Conservation (phyloP, 1,140 invertebrate species). For the Drosophila teissieri region DNA sequence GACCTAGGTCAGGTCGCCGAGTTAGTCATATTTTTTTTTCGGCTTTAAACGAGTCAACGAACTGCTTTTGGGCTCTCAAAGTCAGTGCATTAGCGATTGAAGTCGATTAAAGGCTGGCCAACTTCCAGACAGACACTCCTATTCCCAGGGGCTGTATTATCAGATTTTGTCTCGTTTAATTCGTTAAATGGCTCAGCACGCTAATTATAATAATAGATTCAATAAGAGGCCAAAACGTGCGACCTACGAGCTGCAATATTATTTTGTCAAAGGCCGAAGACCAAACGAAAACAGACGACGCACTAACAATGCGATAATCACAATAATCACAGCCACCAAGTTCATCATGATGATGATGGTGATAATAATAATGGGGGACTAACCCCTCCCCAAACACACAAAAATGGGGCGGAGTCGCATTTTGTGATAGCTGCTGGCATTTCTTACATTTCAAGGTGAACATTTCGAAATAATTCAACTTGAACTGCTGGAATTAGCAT, state of each 20-base stretch:
- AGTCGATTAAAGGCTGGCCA: constrained; percentile 34
- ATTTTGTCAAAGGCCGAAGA: constrained; percentile 70
- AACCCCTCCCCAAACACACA: background rate
- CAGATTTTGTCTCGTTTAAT: constrained; percentile 32
- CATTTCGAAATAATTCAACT: constrained; percentile 81
- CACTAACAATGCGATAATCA: constrained; percentile 61
- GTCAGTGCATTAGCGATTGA: constrained; percentile 29
- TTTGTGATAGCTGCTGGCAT: constrained; percentile 48
- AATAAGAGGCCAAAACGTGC: constrained; percentile 77
- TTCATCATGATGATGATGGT: constrained; percentile 43
- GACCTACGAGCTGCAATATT: constrained; percentile 75
- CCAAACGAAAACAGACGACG: constrained; percentile 55
- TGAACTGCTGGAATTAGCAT: constrained; percentile 79
- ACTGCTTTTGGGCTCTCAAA: constrained; percentile 50
- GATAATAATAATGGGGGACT: constrained; percentile 46
- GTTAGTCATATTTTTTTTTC: constrained; percentile 15
- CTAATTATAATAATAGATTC: constrained; percentile 79
- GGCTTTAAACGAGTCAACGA: constrained; percentile 57
- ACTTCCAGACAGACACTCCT: constrained; percentile 8
- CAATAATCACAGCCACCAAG: constrained; percentile 47
- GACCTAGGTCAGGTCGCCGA: constrained; percentile 68
- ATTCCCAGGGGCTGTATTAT: constrained; percentile 17
- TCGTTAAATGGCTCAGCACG: constrained; percentile 62
- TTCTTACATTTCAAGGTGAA: constrained; percentile 78
- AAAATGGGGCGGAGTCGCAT: constrained; percentile 63